Evolutionary conservation across 2,888 invertebrate species (phyloP).

Genomic region (Mystacides longicornis): DNA sequence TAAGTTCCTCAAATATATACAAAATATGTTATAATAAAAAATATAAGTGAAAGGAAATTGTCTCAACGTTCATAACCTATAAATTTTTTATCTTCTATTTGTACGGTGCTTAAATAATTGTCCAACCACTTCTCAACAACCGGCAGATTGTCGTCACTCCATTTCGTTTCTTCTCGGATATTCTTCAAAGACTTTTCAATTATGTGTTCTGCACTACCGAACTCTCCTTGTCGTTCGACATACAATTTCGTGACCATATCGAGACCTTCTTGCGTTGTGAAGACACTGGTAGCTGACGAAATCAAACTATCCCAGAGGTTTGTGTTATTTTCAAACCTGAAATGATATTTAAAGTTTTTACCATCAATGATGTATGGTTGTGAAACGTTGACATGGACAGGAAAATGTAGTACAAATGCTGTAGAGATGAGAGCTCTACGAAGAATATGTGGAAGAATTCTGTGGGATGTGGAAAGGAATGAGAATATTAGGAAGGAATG

Average conservation of each 20-base stretch:
- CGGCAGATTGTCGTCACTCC: constrained; percentile 69
- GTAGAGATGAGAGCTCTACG: no score
- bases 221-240: constrained; percentile 55
- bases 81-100: constrained; percentile 31
- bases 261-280: constrained; percentile 67
- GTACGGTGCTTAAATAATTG: constrained; percentile 38
- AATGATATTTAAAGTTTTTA: constrained; percentile 25
- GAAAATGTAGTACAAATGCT: no score
- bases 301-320: constrained; percentile 72
- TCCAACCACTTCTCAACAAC: constrained; percentile 68
- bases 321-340: constrained; percentile 59
- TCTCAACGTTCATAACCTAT: constrained; percentile 28
- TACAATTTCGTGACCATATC: constrained; percentile 62
- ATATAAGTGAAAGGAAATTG: no score
- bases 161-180: constrained; percentile 66
- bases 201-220: constrained; percentile 65
- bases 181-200: constrained; percentile 65
- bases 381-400: no score
- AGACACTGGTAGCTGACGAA: constrained; percentile 64
- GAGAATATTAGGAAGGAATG: no score
- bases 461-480: no score
- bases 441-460: no score
- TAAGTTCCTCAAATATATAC: no score
- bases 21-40: no score
- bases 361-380: no score